A percentile compares a stretch with the other conserved stretches of the same genome.
phyloP scores from a whole-genome alignment of 2,888 invertebrate species.

The Melipona beecheii region DNA sequence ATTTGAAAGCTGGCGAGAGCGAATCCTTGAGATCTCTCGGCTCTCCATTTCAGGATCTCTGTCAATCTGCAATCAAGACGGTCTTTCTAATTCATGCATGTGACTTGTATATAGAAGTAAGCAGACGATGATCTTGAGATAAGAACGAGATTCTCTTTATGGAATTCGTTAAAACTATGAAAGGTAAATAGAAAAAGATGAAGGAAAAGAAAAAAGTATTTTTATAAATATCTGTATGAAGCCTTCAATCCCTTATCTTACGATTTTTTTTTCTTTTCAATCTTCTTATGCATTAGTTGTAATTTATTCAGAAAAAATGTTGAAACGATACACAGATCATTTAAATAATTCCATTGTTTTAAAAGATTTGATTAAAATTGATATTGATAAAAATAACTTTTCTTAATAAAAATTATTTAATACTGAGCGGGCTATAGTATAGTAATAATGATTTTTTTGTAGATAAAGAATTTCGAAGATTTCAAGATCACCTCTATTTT shows the following conservation, averaged over 20 bases:
- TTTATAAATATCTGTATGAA: neutral
- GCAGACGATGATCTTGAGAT: slow-evolving; percentile 20
- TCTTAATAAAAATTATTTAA: no score
- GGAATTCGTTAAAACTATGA: neutral
- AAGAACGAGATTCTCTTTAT: slow-evolving; percentile 9
- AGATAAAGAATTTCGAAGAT: no score
- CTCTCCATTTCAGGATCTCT: slow-evolving; percentile 57
- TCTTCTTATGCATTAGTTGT: no score
- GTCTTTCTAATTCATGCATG: slow-evolving; percentile 51
- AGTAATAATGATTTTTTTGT: no score
- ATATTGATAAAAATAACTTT: no score
- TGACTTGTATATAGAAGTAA: neutral
- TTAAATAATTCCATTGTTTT: no score
- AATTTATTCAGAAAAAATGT: no score
- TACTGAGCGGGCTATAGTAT: no score
- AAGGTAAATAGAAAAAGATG: neutral
- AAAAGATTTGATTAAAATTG: no score
- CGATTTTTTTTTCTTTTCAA: no score
- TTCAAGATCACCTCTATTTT: no score
- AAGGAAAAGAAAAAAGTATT: neutral
- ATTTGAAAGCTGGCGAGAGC: slow-evolving; percentile 34
- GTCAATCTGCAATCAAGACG: slow-evolving; percentile 31
- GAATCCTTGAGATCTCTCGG: slow-evolving; percentile 58
- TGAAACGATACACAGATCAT: no score
- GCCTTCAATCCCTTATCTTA: neutral